These are phyloP conservation scores for Axinella damicornis DNA, from an alignment of 37 sponge, comb jelly and placozoan species.

Conservation along the genomic window DNA sequence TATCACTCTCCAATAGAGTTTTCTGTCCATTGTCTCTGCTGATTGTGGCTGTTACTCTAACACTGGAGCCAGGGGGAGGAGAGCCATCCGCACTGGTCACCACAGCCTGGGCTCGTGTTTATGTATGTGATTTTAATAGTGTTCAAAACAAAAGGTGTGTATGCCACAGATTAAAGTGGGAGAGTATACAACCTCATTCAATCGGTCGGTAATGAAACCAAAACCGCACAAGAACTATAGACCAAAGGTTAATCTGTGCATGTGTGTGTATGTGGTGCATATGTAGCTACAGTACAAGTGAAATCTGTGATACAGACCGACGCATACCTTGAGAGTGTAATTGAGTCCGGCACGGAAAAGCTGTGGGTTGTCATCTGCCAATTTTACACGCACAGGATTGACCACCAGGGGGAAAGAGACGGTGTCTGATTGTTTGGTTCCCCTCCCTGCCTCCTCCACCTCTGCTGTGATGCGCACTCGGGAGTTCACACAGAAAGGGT, in stretches of 20 bases:
- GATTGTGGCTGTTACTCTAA: constrained; percentile 16
- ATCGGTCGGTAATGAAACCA: too few species aligned
- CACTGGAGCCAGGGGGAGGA: constrained; percentile 1
- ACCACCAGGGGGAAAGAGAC: constrained; percentile 38
- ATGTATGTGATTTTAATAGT: too few species aligned
- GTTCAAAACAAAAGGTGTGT: too few species aligned
- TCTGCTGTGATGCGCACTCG: constrained; percentile 41
- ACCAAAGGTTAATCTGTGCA: too few species aligned
- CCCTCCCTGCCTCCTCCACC: constrained; percentile 57
- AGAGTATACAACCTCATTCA: too few species aligned
- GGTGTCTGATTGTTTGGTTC: constrained; percentile 6
- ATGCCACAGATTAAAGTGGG: too few species aligned
- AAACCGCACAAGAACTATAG: too few species aligned
- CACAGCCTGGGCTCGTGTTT: constrained; percentile 21
- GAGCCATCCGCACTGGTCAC: constrained; percentile 44
- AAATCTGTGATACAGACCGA: too few species aligned
- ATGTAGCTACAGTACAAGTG: too few species aligned
- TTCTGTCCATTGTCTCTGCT: constrained; percentile 49
- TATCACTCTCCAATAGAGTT: neutral
- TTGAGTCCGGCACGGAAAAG: constrained; percentile 51
- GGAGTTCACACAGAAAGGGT: constrained; percentile 71
- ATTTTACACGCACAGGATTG: constrained; percentile 23
- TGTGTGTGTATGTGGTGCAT: neutral
- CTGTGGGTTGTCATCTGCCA: constrained; percentile 40
- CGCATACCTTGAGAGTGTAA: constrained; percentile 38